Conservation (phyloP, 2,113 vertebrate genomes). For the Desmodus rotundus region DNA sequence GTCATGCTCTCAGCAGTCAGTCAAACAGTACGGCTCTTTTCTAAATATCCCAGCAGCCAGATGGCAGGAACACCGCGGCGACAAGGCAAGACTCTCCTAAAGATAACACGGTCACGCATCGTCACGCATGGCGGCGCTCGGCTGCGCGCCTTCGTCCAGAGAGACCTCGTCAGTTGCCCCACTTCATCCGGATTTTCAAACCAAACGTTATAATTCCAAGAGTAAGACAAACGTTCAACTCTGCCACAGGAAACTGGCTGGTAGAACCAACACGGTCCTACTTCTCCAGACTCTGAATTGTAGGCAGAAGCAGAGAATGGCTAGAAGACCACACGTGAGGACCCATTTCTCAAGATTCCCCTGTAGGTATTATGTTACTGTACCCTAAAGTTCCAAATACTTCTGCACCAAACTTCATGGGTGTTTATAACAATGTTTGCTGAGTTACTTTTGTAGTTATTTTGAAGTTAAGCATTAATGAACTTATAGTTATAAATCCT, state of each 20-base stretch:
- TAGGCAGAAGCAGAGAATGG: background rate
- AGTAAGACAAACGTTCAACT: background rate
- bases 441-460: background rate
- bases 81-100: slow-evolving; percentile 32
- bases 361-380: background rate
- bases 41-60: slow-evolving; percentile 62
- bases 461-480: background rate
- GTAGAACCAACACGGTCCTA: background rate
- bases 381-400: background rate
- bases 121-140: background rate
- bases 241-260: background rate
- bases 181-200: background rate
- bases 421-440: background rate
- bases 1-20: slow-evolving; percentile 45
- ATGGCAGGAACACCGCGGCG: slow-evolving; percentile 22
- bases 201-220: background rate
- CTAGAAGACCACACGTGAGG: background rate
- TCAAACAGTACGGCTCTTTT: slow-evolving; percentile 53
- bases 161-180: background rate
- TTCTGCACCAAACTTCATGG: background rate
- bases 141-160: background rate
- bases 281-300: background rate
- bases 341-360: background rate
- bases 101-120: slow-evolving; percentile 44
- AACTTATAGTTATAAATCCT: background rate